Evolutionary conservation across 2,888 invertebrate species (phyloP).

Genomic region (Apotomis betuletana): DNA sequence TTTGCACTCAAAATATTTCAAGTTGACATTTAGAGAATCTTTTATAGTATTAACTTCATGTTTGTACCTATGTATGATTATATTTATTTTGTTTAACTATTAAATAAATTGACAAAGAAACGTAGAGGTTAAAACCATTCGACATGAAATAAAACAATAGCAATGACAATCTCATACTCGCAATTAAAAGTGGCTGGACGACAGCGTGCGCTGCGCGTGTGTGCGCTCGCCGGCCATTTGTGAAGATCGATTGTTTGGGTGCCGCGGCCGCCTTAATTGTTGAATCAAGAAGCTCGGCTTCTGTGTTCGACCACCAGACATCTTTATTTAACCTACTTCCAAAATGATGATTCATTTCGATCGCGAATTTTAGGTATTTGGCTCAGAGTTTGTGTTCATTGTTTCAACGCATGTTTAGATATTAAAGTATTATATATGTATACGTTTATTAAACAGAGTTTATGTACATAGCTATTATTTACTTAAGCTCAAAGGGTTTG

Average conservation of each 20-base stretch:
- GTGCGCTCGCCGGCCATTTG: conserved; percentile 65
- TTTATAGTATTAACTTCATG: too few relatives aligned
- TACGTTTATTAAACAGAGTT: too few relatives aligned
- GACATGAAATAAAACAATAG: background rate
- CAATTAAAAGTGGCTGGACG: background rate
- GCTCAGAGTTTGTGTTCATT: too few relatives aligned
- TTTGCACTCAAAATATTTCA: too few relatives aligned
- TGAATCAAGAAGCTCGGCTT: conserved; percentile 76
- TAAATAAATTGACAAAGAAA: too few relatives aligned
- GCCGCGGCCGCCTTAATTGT: conserved; percentile 80
- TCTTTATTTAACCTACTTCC: conserved; percentile 36
- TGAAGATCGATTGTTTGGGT: conserved; percentile 82
- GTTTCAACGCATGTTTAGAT: too few relatives aligned
- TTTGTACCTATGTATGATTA: too few relatives aligned
- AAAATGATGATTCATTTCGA: conserved; percentile 1
- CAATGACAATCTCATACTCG: background rate
- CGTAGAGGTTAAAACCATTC: background rate
- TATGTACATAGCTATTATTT: too few relatives aligned
- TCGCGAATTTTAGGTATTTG: background rate
- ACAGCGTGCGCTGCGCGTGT: conserved; percentile 8
- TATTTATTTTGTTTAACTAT: too few relatives aligned
- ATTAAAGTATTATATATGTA: too few relatives aligned
- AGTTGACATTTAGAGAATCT: too few relatives aligned
- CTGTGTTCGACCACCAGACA: conserved; percentile 50
- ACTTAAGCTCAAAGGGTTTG: too few relatives aligned